phyloP scores from a whole-genome alignment of 2,797 vertebrate species.

The Leptoclinus maculatus region DNA sequence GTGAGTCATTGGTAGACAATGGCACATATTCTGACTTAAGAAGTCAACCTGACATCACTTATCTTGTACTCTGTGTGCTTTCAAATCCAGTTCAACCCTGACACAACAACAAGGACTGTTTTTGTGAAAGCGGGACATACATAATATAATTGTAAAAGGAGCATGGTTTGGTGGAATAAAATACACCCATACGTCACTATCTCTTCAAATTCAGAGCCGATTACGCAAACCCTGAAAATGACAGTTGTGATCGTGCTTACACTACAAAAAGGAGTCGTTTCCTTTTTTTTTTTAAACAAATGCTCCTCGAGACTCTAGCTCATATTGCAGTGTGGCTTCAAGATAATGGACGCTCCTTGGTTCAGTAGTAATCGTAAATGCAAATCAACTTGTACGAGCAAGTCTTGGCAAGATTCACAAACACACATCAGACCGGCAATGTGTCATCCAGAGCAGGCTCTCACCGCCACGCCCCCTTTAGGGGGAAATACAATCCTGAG shows the following conservation, averaged over 20 bases:
- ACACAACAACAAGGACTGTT: background rate
- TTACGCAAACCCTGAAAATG: background rate
- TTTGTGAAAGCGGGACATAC: background rate
- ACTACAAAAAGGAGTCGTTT: background rate
- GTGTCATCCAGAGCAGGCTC: background rate
- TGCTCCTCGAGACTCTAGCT: background rate
- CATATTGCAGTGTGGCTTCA: background rate
- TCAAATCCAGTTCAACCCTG: background rate
- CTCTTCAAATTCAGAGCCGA: background rate
- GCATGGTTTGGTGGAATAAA: background rate
- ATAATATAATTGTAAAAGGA: background rate
- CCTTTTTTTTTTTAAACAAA: background rate
- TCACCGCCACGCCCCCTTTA: background rate
- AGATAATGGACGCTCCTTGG: background rate
- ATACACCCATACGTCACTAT: background rate
- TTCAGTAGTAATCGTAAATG: conserved; percentile 4
- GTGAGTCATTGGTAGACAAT: conserved; percentile 36
- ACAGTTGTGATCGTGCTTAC: background rate
- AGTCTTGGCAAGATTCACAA: conserved; percentile 6
- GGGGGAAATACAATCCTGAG: background rate
- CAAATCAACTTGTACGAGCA: conserved; percentile 11
- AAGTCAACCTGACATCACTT: background rate
- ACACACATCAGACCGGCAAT: background rate
- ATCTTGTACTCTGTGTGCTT: background rate
- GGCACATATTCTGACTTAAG: conserved; percentile 1